phyloP scores from a whole-genome alignment of 2,888 invertebrate genomes.

The Spilarctia lutea region DNA sequence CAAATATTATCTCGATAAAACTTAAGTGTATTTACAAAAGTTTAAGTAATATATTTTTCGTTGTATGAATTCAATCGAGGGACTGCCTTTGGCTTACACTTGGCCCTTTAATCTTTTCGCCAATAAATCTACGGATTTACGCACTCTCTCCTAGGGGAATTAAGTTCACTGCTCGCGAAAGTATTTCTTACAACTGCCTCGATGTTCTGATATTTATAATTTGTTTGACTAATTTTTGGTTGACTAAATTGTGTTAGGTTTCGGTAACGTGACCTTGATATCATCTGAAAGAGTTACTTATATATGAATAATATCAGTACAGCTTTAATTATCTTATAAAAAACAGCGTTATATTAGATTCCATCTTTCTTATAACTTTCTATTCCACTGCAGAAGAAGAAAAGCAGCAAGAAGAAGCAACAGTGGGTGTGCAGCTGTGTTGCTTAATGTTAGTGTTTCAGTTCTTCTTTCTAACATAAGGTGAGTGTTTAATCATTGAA shows the following conservation, averaged over 20 bases:
- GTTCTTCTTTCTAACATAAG: background rate
- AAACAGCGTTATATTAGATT: background rate
- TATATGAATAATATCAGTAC: background rate
- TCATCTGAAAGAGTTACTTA: too few species aligned
- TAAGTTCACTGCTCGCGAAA: background rate
- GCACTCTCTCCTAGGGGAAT: background rate
- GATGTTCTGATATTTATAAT: background rate
- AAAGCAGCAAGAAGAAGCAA: too few species aligned
- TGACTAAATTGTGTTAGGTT: background rate
- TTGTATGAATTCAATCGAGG: background rate
- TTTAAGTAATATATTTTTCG: background rate
- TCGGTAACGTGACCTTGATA: background rate
- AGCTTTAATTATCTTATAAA: background rate
- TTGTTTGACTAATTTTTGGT: background rate
- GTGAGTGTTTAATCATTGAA: background rate
- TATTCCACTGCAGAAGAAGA: too few species aligned
- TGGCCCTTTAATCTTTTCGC: background rate
- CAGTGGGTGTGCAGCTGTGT: too few species aligned
- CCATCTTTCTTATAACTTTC: too few species aligned
- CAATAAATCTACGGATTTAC: slow-evolving; percentile 1
- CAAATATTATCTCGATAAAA: background rate
- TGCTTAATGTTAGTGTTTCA: background rate
- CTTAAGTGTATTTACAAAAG: background rate
- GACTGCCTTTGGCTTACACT: background rate
- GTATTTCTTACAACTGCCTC: background rate